These are phyloP conservation scores for Sebastes reedi DNA, from an alignment of 2,797 vertebrate genomes.

Conservation along the genomic window DNA sequence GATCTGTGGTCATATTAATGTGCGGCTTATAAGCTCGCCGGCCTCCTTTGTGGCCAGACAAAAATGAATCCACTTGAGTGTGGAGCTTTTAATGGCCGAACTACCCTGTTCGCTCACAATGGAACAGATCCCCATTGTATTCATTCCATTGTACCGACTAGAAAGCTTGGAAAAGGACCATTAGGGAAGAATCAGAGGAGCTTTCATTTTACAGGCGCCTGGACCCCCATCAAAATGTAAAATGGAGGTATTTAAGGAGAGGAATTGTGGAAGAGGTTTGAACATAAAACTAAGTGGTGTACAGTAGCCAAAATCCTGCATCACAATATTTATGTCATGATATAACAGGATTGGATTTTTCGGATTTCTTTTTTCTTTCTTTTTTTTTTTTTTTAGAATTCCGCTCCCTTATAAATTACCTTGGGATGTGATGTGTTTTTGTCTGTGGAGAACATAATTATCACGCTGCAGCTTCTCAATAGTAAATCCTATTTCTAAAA, in stretches of 20 bases:
- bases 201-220: constrained; percentile 33
- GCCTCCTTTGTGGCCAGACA: constrained; percentile 75
- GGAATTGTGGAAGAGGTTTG: not conserved
- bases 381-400: not conserved
- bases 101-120: constrained; percentile 48
- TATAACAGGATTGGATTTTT: constrained; percentile 33
- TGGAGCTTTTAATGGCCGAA: constrained; percentile 63
- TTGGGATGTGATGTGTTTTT: constrained; percentile 15
- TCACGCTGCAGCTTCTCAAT: constrained; percentile 6
- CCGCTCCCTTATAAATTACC: constrained; percentile 14
- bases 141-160: constrained; percentile 22
- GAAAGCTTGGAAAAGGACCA: constrained; percentile 27
- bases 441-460: constrained; percentile 33
- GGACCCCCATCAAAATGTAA: constrained; percentile 11
- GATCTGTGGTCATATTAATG: constrained; percentile 81
- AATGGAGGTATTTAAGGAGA: constrained; percentile 27
- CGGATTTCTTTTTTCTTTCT: not conserved
- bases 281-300: constrained; percentile 6
- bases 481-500: constrained; percentile 30
- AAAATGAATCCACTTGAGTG: constrained; percentile 72
- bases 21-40: constrained; percentile 68
- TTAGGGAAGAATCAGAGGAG: constrained; percentile 28
- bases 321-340: constrained; percentile 12
- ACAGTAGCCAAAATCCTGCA: not conserved
- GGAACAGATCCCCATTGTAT: constrained; percentile 46